Evolutionary conservation across 2,113 vertebrate species (phyloP).

Genomic region (Colossoma macropomum): DNA sequence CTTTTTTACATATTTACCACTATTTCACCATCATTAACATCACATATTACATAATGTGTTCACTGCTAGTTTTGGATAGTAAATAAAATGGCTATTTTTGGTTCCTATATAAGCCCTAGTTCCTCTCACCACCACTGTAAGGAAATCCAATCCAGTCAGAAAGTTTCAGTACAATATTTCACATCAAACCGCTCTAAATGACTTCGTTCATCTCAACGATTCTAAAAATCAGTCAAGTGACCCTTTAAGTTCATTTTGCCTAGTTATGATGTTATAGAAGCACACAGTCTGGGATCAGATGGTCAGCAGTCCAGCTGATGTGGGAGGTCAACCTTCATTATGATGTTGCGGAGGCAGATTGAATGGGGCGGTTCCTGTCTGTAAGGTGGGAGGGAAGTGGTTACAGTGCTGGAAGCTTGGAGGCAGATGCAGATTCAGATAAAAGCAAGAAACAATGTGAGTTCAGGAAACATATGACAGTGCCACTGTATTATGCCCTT

Average conservation of each 20-base stretch:
- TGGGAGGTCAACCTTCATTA: background rate
- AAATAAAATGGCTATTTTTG: too few relatives aligned
- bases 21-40: too few relatives aligned
- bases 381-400: background rate
- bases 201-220: too few relatives aligned
- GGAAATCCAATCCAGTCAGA: too few relatives aligned
- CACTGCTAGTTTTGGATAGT: too few relatives aligned
- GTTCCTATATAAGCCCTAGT: too few relatives aligned
- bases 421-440: constrained; percentile 1
- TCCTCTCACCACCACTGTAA: too few relatives aligned
- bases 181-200: too few relatives aligned
- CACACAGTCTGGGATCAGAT: background rate
- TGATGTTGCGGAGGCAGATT: background rate
- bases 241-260: background rate
- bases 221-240: too few relatives aligned
- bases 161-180: too few relatives aligned
- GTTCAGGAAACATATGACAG: background rate
- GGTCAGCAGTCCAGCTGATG: constrained; percentile 8
- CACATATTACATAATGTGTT: too few relatives aligned
- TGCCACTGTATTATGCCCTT: background rate
- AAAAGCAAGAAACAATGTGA: constrained; percentile 21
- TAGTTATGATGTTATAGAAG: background rate
- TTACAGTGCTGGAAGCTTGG: background rate
- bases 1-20: too few relatives aligned
- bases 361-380: background rate